Evolutionary conservation across 2,113 vertebrate genomes (phyloP).

Genomic region (Myrmecobius fasciatus): DNA sequence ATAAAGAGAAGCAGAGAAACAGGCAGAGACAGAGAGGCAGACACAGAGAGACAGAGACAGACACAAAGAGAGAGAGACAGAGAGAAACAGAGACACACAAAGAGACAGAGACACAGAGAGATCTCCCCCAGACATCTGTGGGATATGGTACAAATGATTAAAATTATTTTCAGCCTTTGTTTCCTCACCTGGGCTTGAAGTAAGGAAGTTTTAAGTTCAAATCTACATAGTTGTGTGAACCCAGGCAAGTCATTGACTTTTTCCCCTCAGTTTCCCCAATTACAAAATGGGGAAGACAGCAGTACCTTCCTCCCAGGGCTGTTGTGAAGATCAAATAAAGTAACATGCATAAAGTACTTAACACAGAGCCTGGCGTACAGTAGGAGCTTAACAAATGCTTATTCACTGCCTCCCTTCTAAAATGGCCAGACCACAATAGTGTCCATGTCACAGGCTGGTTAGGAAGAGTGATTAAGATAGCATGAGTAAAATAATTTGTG

Average conservation of each 20-base stretch:
- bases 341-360: background rate
- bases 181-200: background rate
- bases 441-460: background rate
- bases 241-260: background rate
- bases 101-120: no score
- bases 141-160: background rate
- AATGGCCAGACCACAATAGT: background rate
- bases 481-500: background rate
- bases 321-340: background rate
- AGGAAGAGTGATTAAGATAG: background rate
- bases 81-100: no score
- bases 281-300: background rate
- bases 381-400: background rate
- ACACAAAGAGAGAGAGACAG: no score
- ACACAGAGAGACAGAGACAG: no score
- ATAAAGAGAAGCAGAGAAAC: no score
- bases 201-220: background rate
- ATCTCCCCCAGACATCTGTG: no score
- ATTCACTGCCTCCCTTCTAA: background rate
- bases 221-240: background rate
- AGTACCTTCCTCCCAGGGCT: background rate
- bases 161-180: background rate
- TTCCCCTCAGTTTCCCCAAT: background rate
- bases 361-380: background rate
- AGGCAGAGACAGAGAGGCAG: no score